Percentiles rank a stretch among this genome's conserved stretches.
Evolutionary conservation across 2,113 vertebrate genomes (phyloP).

Genomic region (Saguinus midas): DNA sequence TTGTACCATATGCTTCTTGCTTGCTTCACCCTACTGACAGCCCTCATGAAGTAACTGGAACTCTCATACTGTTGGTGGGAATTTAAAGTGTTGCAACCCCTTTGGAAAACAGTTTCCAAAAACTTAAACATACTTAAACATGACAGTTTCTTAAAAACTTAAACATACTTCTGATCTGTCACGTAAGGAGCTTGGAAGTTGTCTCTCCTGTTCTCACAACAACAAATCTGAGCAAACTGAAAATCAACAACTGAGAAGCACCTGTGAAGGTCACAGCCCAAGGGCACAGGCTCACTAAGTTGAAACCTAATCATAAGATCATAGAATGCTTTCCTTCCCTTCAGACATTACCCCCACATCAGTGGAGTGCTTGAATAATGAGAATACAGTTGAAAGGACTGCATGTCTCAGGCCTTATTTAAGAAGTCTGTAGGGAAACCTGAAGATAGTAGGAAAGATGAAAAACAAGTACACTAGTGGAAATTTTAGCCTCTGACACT

Average conservation of each 20-base stretch:
- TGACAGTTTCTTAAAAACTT: not conserved
- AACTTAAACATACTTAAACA: not conserved
- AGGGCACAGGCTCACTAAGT: not conserved
- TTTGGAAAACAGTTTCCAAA: conserved; percentile 18
- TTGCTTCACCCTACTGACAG: not conserved
- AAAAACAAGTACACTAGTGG: not conserved
- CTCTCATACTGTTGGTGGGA: not conserved
- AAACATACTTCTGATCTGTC: not conserved
- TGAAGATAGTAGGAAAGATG: not conserved
- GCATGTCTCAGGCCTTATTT: not conserved
- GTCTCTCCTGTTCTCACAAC: not conserved
- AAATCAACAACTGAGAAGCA: not conserved
- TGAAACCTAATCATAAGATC: not conserved
- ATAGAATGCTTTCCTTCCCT: not conserved
- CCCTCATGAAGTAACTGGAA: not conserved
- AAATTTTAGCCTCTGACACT: not conserved
- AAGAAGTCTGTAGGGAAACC: not conserved
- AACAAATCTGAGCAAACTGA: not conserved
- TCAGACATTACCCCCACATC: not conserved
- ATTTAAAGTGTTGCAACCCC: not conserved
- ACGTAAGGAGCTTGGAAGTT: not conserved
- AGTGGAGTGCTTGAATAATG: not conserved
- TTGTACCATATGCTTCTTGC: not conserved
- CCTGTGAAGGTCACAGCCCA: not conserved
- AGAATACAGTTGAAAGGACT: not conserved